Evolutionary conservation across 2,113 vertebrate genomes (phyloP).

Genomic region (Brienomyrus brachyistius): DNA sequence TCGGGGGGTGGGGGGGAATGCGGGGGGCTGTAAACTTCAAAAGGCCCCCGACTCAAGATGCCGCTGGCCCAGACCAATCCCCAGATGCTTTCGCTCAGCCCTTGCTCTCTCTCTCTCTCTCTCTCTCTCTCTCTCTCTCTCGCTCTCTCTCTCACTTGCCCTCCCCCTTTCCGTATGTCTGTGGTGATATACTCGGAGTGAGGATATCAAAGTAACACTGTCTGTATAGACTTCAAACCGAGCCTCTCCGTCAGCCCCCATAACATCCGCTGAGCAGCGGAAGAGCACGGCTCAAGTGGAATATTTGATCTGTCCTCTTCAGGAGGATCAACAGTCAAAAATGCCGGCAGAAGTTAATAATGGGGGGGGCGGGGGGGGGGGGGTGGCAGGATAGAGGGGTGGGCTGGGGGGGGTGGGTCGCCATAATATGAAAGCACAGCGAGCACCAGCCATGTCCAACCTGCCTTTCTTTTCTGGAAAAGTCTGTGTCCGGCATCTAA

Average conservation of each 20-base stretch:
- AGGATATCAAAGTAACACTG: slow-evolving; percentile 64
- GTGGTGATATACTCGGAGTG: slow-evolving; percentile 55
- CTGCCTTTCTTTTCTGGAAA: not conserved
- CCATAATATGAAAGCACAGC: not conserved
- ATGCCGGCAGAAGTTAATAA: slow-evolving; percentile 35
- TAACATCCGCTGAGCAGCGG: slow-evolving; percentile 55
- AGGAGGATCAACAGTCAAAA: slow-evolving; percentile 63
- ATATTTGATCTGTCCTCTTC: slow-evolving; percentile 71
- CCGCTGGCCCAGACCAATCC: slow-evolving; percentile 56
- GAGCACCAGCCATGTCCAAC: not conserved
- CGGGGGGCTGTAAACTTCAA: slow-evolving; percentile 53
- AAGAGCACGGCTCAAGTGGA: slow-evolving; percentile 59
- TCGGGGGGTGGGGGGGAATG: slow-evolving; percentile 32
- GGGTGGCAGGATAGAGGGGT: not conserved
- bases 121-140: slow-evolving; percentile 28
- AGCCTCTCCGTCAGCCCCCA: slow-evolving; percentile 62
- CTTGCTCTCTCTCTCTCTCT: slow-evolving; percentile 35
- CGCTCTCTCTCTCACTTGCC: slow-evolving; percentile 4
- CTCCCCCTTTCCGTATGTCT: slow-evolving; percentile 49
- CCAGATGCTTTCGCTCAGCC: slow-evolving; percentile 61
- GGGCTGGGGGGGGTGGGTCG: not conserved
- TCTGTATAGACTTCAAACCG: slow-evolving; percentile 67
- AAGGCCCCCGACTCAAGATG: slow-evolving; percentile 56
- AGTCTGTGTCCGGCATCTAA: not conserved
- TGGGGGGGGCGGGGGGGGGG: not conserved